Conservation (phyloP, 2,113 vertebrate species). For the Epinephelus fuscoguttatus region DNA sequence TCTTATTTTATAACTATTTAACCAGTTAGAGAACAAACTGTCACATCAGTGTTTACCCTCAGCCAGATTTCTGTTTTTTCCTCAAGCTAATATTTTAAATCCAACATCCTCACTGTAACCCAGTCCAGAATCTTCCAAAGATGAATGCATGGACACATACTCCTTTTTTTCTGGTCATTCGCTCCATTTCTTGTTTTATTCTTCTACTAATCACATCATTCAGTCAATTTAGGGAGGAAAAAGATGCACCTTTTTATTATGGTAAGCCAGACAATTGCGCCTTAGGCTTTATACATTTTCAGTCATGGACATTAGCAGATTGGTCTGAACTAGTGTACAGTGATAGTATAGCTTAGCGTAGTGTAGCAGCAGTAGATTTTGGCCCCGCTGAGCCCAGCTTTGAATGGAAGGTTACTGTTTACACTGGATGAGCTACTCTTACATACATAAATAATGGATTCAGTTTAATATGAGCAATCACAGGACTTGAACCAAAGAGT, state of each 20-base stretch:
- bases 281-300: conserved; percentile 46
- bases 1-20: conserved; percentile 21
- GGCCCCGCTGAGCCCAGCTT: conserved; percentile 49
- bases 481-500: conserved; percentile 2
- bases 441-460: conserved; percentile 29
- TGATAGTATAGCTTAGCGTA: conserved; percentile 46
- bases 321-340: conserved; percentile 21
- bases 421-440: conserved; percentile 70
- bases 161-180: conserved; percentile 32
- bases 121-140: conserved; percentile 46
- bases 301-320: conserved; percentile 25
- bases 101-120: conserved; percentile 8
- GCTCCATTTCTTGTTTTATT: conserved; percentile 20
- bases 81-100: background rate
- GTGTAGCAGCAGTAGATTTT: conserved; percentile 46
- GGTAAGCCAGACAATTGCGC: conserved; percentile 62
- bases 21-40: conserved; percentile 25
- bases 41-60: conserved; percentile 25
- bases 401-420: conserved; percentile 68
- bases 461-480: conserved; percentile 34
- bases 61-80: conserved; percentile 26
- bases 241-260: conserved; percentile 77
- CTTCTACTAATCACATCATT: conserved; percentile 20
- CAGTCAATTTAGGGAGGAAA: conserved; percentile 39
- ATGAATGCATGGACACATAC: conserved; percentile 65